These are phyloP conservation scores for Boloria euphrosyne DNA, from an alignment of 2,888 invertebrate species.

Conservation along the genomic window DNA sequence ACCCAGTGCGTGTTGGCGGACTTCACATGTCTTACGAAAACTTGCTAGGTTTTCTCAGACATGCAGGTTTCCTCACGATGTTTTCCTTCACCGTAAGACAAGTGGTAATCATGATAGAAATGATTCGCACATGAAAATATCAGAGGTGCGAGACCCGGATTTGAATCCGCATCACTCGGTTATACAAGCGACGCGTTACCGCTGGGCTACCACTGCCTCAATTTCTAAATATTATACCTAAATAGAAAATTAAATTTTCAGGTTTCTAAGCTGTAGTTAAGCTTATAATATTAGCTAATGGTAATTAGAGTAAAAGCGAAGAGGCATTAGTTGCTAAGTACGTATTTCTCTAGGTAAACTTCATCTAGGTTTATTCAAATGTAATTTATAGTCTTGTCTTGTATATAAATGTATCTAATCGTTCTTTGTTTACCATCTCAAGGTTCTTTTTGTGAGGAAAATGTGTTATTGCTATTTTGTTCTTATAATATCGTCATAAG, in stretches of 20 bases:
- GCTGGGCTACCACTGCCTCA: too few relatives aligned
- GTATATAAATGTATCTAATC: constrained; percentile 1
- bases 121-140: too few relatives aligned
- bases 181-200: too few relatives aligned
- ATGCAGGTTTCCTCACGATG: too few relatives aligned
- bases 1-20: too few relatives aligned
- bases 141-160: too few relatives aligned
- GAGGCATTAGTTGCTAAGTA: constrained; percentile 14
- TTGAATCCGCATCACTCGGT: too few relatives aligned
- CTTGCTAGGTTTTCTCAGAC: too few relatives aligned
- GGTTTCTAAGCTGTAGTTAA: constrained; percentile 4
- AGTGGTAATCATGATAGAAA: too few relatives aligned
- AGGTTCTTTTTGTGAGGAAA: neutral
- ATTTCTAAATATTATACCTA: neutral
- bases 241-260: neutral
- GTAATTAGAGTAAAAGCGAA: constrained; percentile 9
- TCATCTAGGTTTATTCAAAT: constrained; percentile 6
- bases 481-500: too few relatives aligned
- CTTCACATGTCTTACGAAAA: too few relatives aligned
- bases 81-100: too few relatives aligned
- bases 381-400: neutral
- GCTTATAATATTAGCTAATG: constrained; percentile 10
- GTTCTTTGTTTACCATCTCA: constrained; percentile 8
- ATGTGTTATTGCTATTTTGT: neutral
- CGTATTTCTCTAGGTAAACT: constrained; percentile 7